These are phyloP conservation scores for Campaea margaritaria DNA, from an alignment of 2,888 invertebrate genomes.

Conservation along the genomic window DNA sequence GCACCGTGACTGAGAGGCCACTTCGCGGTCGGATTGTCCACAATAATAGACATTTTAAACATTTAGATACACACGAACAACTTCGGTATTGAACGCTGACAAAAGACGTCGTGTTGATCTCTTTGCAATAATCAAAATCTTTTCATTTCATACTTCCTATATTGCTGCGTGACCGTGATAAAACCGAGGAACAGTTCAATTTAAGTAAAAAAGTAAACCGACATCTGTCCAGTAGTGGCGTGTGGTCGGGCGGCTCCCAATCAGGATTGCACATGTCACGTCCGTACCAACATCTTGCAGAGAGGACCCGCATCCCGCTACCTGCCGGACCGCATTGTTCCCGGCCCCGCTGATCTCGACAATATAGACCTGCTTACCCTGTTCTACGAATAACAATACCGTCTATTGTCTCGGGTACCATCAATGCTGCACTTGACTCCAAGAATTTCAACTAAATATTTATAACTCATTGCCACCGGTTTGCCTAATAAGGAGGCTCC, in stretches of 20 bases:
- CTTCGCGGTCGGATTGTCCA: conserved; percentile 62
- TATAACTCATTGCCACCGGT: conserved; percentile 38
- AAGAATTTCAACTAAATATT: conserved; percentile 49
- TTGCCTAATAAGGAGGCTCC: conserved; percentile 43
- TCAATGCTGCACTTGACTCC: conserved; percentile 61
- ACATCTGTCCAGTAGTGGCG: neutral
- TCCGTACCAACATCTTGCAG: conserved; percentile 55
- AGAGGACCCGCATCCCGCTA: conserved; percentile 72
- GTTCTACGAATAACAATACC: conserved; percentile 67
- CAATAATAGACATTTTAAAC: conserved; percentile 54
- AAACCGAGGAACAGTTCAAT: conserved; percentile 37
- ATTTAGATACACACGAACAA: conserved; percentile 69
- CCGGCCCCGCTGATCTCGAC: conserved; percentile 52
- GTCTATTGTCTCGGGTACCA: conserved; percentile 61
- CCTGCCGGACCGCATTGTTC: conserved; percentile 73
- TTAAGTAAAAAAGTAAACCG: conserved; percentile 22
- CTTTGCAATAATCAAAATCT: conserved; percentile 43
- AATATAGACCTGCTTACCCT: conserved; percentile 71
- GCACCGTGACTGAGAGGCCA: conserved; percentile 58
- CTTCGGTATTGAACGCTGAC: conserved; percentile 52
- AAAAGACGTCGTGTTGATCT: conserved; percentile 52
- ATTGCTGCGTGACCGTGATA: conserved; percentile 33
- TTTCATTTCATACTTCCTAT: conserved; percentile 42
- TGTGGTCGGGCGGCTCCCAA: conserved; percentile 59
- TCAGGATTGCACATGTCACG: conserved; percentile 66